Base-by-base conservation (phyloP, 2,888 invertebrate species). In the Agelastica alni region DNA sequence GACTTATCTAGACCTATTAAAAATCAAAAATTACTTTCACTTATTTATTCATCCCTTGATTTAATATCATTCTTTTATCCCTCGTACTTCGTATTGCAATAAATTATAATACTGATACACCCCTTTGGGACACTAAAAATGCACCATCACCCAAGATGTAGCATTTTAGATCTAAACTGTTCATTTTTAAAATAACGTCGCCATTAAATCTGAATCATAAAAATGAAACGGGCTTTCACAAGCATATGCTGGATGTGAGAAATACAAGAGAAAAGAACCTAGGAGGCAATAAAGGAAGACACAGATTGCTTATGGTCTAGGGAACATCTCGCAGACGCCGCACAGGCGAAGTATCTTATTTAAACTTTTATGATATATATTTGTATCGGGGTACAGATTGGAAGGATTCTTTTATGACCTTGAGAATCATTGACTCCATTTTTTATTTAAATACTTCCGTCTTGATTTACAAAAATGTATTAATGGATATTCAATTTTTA, bases 201-300 rank as follows among this genome's bases (percentile, higher is more conserved):
- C 63, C 70, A 65, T 72, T 71, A 68, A 64, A 65, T 66, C 64
- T 69, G 70, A 65, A 62, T 63, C 70, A 72, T 72, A 70, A 72
- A 71, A 65, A 63, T 55, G 62, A 64, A 67, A 70, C 65, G 64
- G n/a, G 65, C 64, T 61, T 62, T 67, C 67, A 69, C 65, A 68
- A 68, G 69, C 72, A 71, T 71, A 72, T 71, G 70, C 66, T 67
- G 63, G 61, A 60, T 64, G 62, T 39, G 41, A 59, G 42, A 55
- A 55, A 36, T 36, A 17, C 17, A 16, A 36, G 36, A 26, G 26
- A 26, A 26, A 17, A 36, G 51, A 49, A 41, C 9, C 51, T 51
- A 30, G 42, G 37, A 55, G 54, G 63, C 64, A 61, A 63, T 67
- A 68, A 68, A 68, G 60, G 58, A 48, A 52, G 46, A 46, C 62